phyloP scores from a whole-genome alignment of 1,140 invertebrate genomes.

The Sarcophaga bullata region DNA sequence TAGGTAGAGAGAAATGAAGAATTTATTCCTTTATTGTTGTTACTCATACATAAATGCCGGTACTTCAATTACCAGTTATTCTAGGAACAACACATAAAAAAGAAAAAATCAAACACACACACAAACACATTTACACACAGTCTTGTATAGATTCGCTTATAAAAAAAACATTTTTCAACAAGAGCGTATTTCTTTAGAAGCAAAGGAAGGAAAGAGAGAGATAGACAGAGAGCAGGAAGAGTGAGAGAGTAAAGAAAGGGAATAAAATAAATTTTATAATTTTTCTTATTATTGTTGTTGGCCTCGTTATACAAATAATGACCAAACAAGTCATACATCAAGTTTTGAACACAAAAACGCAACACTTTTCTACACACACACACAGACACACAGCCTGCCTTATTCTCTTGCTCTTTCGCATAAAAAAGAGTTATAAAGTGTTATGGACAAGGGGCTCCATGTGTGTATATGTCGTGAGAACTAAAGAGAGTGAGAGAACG shows the following conservation, averaged over 20 bases:
- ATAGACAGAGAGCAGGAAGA: neutral
- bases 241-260: neutral
- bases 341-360: neutral
- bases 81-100: neutral
- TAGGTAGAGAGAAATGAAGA: no score
- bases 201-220: neutral
- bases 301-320: neutral
- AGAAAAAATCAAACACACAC: neutral
- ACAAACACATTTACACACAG: neutral
- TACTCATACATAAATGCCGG: conserved; percentile 10
- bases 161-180: neutral
- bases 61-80: conserved; percentile 27
- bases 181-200: neutral
- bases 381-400: neutral
- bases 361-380: neutral
- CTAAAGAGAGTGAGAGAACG: no score
- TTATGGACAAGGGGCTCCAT: no score
- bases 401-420: neutral
- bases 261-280: neutral
- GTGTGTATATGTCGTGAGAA: no score
- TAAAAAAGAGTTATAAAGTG: no score
- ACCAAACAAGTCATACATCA: conserved; percentile 30
- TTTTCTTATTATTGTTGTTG: neutral
- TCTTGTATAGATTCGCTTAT: neutral
- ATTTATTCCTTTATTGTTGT: neutral